Base-by-base conservation (phyloP, 2,888 invertebrate genomes). In the Perizoma flavofasciatum region DNA sequence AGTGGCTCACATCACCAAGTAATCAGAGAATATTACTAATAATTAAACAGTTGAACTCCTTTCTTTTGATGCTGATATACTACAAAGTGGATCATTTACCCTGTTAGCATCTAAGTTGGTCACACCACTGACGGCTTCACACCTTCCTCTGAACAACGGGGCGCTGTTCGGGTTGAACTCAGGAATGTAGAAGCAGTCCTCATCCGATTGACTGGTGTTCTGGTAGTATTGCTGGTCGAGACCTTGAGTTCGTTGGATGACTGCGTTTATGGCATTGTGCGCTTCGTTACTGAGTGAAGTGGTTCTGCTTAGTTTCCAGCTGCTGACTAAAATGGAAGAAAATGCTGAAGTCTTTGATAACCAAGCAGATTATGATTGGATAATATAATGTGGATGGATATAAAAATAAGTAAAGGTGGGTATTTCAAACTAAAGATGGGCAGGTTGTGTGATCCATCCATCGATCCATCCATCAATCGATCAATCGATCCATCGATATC, bases 101-200 rank as follows among this genome's bases (percentile, higher is more conserved):
- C 37, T 47, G 22, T 10, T 44, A 34, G 77, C 63, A 63, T 86
- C 64, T 49, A 90, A 89, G 65, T 76, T 75, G 58, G 68, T 55
- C 0, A 86, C 68, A 11, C 82, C 83, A 34, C 62, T 64, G 4
- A 85, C 59, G 50, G 69, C 65, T 10, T 73, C 81, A 59, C 90
- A 90, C 9, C 80, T 79, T 61, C 88, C 88, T 75, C 89, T 83
- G 51, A 89, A 88, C 6, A 73, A 33, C 0, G 84, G 79, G 0
- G 83, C 79, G 40, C 67, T 62, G 33, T 77, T 66, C 4, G 67
- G 61, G 22, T 80, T 68, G 0, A 82, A 59, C 41, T 77, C 75
- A 0, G 90, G 90, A 5, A 89, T 68, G 56, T 88, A 89, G 78
- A 89, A 89, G 69, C 90, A 90, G 41, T 76, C 78, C 1, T 79